These are phyloP conservation scores for Axea sp. DNA, from an alignment of 2,888 invertebrate species.

Conservation along the genomic window DNA sequence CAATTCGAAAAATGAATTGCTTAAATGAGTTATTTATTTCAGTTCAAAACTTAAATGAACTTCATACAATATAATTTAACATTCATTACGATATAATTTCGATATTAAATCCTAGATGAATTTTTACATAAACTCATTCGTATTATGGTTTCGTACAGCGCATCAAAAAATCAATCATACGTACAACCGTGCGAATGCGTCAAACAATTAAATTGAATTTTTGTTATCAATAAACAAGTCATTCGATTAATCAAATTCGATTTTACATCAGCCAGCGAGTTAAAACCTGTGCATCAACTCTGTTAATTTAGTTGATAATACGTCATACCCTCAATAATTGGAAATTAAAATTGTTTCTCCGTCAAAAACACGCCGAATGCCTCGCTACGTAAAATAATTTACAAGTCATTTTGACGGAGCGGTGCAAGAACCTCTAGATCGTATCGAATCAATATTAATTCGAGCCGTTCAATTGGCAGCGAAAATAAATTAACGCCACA, in stretches of 20 bases:
- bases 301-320: constrained; percentile 1
- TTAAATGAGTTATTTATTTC: too few relatives aligned
- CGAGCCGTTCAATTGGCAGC: neutral
- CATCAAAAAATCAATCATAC: constrained; percentile 8
- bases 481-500: neutral
- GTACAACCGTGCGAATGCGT: neutral
- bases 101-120: too few relatives aligned
- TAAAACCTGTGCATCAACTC: neutral
- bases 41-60: too few relatives aligned
- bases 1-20: too few relatives aligned
- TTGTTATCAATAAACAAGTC: neutral
- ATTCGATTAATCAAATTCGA: constrained; percentile 5
- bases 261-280: neutral
- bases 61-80: too few relatives aligned
- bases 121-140: too few relatives aligned
- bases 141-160: too few relatives aligned
- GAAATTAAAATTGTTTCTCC: neutral
- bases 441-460: neutral
- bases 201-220: constrained; percentile 5
- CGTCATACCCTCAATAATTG: neutral
- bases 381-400: too few relatives aligned
- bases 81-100: too few relatives aligned
- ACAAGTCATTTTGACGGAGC: neutral
- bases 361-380: neutral
- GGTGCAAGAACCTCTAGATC: neutral